A percentile compares a stretch with the other conserved stretches of the same genome.
Conservation (phyloP, 2,888 invertebrate species). For the Aphodius sticticus region DNA sequence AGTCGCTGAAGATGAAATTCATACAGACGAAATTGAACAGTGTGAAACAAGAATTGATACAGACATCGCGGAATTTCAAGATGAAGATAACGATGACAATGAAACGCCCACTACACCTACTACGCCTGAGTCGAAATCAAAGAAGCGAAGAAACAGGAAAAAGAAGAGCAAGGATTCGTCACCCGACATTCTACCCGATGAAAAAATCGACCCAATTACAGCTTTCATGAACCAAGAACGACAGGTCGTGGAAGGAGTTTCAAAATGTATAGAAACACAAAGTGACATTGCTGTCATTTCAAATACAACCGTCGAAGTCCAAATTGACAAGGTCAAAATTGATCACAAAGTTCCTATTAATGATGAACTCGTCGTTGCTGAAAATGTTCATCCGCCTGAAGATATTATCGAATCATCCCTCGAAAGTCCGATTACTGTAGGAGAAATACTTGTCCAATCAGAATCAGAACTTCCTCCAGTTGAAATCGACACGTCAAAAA, state of each 20-base stretch:
- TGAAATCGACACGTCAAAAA: neutral
- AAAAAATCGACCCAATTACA: conserved; percentile 11
- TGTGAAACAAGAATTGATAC: neutral
- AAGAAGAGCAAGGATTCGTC: conserved; percentile 13
- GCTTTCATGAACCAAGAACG: neutral
- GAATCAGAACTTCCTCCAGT: neutral
- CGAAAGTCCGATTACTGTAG: neutral
- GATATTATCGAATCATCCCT: neutral
- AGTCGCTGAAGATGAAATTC: neutral
- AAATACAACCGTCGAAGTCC: neutral
- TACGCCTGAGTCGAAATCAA: conserved; percentile 5
- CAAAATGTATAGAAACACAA: neutral
- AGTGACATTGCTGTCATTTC: neutral
- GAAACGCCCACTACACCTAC: conserved; percentile 6
- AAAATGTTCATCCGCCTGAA: neutral
- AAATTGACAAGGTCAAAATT: conserved; percentile 26
- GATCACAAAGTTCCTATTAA: conserved; percentile 21
- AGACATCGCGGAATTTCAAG: neutral
- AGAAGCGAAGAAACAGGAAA: conserved; percentile 19
- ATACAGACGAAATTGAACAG: too few species aligned
- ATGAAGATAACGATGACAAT: conserved; percentile 9
- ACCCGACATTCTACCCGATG: neutral
- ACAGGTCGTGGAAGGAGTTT: neutral
- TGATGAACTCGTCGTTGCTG: neutral
- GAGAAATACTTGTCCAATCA: neutral